phyloP scores from a whole-genome alignment of 2,797 vertebrate genomes.

The Urocyon cinereoargenteus region DNA sequence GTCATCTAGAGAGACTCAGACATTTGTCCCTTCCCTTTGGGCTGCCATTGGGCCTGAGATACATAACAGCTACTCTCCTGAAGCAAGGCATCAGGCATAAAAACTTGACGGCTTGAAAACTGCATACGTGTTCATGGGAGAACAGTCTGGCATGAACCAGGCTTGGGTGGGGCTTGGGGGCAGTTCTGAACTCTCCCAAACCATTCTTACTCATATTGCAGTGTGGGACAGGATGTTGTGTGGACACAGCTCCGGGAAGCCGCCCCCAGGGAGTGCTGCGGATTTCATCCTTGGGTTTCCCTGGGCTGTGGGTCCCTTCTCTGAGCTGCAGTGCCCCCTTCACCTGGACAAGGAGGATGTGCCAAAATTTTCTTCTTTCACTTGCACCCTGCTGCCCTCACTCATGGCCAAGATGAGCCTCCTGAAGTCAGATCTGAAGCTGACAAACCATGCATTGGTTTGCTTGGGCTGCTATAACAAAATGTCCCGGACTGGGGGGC shows the following conservation, averaged over 20 bases:
- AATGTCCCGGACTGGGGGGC: background rate
- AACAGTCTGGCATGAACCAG: background rate
- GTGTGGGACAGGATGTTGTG: background rate
- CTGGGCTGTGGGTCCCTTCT: background rate
- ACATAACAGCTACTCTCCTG: background rate
- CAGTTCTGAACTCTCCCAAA: conserved; percentile 19
- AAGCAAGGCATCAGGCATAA: background rate
- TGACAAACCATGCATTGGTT: background rate
- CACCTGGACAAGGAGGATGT: background rate
- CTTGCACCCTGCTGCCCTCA: background rate
- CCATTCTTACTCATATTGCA: background rate
- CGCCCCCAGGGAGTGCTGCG: background rate
- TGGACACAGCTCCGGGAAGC: background rate
- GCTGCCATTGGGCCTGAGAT: background rate
- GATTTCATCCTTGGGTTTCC: background rate
- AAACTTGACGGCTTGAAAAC: background rate
- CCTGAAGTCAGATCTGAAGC: background rate
- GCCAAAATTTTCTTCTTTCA: background rate
- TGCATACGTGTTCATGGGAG: background rate
- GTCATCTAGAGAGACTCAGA: background rate
- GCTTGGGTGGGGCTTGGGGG: background rate
- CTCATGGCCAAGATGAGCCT: background rate
- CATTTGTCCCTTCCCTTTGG: background rate
- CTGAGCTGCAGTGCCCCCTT: background rate
- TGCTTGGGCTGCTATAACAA: background rate